Conservation (phyloP, 2,888 invertebrate genomes). For the Galerucella calmariensis region DNA sequence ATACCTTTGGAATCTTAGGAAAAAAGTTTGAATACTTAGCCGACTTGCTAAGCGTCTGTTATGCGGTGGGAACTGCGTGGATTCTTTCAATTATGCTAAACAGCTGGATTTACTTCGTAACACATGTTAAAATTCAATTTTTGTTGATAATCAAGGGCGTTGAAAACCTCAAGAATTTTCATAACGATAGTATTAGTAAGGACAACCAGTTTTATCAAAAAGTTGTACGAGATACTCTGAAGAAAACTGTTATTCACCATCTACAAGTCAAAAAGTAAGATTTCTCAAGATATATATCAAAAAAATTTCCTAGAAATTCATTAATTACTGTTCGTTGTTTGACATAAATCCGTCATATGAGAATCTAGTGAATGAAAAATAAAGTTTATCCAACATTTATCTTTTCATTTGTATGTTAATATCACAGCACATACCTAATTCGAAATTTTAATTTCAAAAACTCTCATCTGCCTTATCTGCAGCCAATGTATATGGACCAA, state of each 20-base stretch:
- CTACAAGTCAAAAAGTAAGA: background rate
- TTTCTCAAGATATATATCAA: background rate
- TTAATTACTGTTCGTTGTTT: too few relatives aligned
- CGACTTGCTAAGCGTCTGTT: background rate
- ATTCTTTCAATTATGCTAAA: background rate
- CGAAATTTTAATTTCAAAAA: too few relatives aligned
- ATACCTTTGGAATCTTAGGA: background rate
- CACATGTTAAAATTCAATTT: constrained; percentile 1
- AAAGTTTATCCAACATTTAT: too few relatives aligned
- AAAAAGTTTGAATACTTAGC: background rate
- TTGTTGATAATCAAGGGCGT: background rate
- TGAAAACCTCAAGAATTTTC: background rate
- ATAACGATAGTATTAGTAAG: background rate
- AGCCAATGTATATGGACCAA: too few relatives aligned
- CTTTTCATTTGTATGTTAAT: too few relatives aligned
- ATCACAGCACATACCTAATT: too few relatives aligned
- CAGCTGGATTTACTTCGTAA: background rate
- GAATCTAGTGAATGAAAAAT: too few relatives aligned
- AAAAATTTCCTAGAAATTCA: too few relatives aligned
- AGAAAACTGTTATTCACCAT: background rate
- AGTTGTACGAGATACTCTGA: background rate
- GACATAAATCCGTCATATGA: too few relatives aligned
- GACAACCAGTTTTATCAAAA: background rate
- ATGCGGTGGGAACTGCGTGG: background rate
- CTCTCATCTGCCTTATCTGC: too few relatives aligned